Conservation (phyloP, 2,113 vertebrate species). For the Okapia johnstoni region DNA sequence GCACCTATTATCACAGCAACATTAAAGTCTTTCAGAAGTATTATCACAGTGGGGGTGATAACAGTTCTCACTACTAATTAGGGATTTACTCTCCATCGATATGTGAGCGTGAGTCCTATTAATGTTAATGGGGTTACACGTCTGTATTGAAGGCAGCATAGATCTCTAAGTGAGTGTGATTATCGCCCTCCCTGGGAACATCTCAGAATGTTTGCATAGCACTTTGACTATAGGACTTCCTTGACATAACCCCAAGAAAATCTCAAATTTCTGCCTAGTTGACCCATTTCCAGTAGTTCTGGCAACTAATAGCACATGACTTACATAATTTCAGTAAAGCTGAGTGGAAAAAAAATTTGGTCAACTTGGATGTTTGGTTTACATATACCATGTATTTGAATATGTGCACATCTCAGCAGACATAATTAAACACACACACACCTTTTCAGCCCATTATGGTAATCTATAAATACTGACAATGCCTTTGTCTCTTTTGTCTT, state of each 20-base stretch:
- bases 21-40: slow-evolving; percentile 69
- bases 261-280: slow-evolving; percentile 14
- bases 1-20: slow-evolving; percentile 74
- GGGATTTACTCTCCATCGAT: slow-evolving; percentile 75
- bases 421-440: neutral
- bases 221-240: slow-evolving; percentile 73
- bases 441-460: neutral
- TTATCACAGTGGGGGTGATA: slow-evolving; percentile 82
- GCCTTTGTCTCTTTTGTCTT: slow-evolving; percentile 29
- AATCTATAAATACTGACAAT: neutral
- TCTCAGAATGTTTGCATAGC: slow-evolving; percentile 69
- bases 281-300: slow-evolving; percentile 13
- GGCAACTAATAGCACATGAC: neutral
- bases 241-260: slow-evolving; percentile 69
- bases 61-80: slow-evolving; percentile 75
- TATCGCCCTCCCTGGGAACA: slow-evolving; percentile 75
- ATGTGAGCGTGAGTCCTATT: slow-evolving; percentile 66
- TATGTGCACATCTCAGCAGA: neutral
- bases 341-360: neutral
- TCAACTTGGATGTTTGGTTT: neutral
- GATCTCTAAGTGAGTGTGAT: slow-evolving; percentile 76
- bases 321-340: neutral
- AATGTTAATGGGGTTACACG: slow-evolving; percentile 75
- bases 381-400: neutral
- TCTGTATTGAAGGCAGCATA: slow-evolving; percentile 71